These are phyloP conservation scores for Crotalus horridus DNA, from an alignment of 2,113 vertebrate genomes.

Conservation along the genomic window DNA sequence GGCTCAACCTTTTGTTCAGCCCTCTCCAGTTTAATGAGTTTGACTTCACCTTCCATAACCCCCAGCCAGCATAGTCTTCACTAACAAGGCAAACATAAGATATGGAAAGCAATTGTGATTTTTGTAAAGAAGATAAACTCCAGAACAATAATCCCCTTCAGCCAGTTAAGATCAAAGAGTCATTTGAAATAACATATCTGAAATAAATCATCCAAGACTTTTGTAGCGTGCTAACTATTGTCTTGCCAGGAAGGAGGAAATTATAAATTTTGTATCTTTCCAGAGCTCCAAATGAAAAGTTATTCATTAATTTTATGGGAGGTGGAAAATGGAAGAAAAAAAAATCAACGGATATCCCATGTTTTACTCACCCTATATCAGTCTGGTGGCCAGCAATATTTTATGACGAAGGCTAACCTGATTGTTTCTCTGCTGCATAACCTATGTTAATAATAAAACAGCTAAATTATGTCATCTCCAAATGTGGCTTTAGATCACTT, in stretches of 20 bases:
- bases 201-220: conserved; percentile 40
- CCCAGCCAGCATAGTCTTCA: background rate
- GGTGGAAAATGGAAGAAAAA: background rate
- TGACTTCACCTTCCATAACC: background rate
- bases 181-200: conserved; percentile 40
- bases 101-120: background rate
- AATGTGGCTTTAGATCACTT: background rate
- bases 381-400: background rate
- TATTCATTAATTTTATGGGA: conserved; percentile 38
- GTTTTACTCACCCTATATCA: conserved; percentile 45
- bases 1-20: background rate
- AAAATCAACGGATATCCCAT: background rate
- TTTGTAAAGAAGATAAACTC: background rate
- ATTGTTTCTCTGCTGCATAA: background rate
- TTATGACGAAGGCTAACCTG: background rate
- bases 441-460: background rate
- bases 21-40: background rate
- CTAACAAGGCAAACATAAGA: conserved; percentile 15
- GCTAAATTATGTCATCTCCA: background rate
- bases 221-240: conserved; percentile 52
- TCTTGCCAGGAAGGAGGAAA: conserved; percentile 65
- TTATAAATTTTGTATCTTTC: conserved; percentile 60
- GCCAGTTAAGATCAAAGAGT: conserved; percentile 46
- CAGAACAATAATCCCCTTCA: conserved; percentile 29
- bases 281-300: conserved; percentile 58